phyloP scores from a whole-genome alignment of 37 sponge, comb jelly and placozoan genomes.

The Theonella swinhoei region DNA sequence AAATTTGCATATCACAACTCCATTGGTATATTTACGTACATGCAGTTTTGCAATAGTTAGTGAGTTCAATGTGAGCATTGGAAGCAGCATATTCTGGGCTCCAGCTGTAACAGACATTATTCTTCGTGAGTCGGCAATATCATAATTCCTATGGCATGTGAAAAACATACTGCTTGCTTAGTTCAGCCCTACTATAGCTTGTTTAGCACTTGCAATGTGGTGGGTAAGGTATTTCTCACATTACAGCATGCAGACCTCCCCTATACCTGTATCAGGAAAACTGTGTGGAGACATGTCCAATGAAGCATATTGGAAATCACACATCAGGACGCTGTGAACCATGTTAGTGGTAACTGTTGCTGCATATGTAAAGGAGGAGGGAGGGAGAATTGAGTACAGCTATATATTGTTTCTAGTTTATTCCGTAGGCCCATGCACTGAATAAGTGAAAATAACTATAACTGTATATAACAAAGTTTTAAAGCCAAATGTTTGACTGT shows the following conservation, averaged over 20 bases:
- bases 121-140: not conserved
- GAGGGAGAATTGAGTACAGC: too few species aligned
- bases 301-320: not conserved
- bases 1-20: not conserved
- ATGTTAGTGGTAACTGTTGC: not conserved
- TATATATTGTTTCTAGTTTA: too few species aligned
- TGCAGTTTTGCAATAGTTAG: not conserved
- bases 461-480: too few species aligned
- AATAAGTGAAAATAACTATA: too few species aligned
- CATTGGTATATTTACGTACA: not conserved
- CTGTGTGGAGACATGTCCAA: not conserved
- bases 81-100: not conserved
- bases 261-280: not conserved
- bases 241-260: not conserved
- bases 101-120: not conserved
- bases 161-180: not conserved
- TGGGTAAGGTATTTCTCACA: not conserved
- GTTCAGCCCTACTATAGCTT: too few species aligned
- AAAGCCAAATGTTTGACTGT: too few species aligned
- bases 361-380: not conserved
- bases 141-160: not conserved
- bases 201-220: too few species aligned
- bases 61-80: not conserved
- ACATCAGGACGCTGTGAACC: not conserved
- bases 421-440: too few species aligned